Evolutionary conservation across 1,140 invertebrate species (phyloP).

Genomic region (Portunus trituberculatus): DNA sequence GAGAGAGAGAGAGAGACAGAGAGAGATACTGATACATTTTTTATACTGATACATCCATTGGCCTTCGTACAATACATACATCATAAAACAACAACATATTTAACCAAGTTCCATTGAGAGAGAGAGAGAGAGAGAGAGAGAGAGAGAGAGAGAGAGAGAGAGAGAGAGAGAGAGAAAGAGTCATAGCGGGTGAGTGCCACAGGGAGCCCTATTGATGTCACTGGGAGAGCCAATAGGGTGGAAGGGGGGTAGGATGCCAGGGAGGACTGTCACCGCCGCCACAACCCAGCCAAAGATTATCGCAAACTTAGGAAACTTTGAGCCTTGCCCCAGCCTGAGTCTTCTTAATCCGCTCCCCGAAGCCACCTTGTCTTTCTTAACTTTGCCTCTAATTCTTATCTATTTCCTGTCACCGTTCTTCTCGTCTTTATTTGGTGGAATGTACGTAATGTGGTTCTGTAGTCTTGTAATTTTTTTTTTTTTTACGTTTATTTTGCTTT

Average conservation of each 20-base stretch:
- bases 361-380: background rate
- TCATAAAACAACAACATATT: too few species aligned
- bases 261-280: background rate
- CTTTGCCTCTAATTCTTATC: background rate
- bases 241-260: background rate
- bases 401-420: background rate
- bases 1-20: too few species aligned
- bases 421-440: too few species aligned
- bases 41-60: too few species aligned
- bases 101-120: too few species aligned
- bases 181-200: too few species aligned
- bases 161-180: background rate
- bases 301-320: background rate
- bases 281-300: background rate
- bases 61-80: too few species aligned
- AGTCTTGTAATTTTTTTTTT: background rate
- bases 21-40: too few species aligned
- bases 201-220: too few species aligned
- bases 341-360: background rate
- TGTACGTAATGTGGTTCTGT: background rate
- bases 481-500: background rate
- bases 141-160: too few species aligned
- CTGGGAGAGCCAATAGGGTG: too few species aligned
- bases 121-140: too few species aligned
- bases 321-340: background rate